Base-by-base conservation (phyloP, 2,888 invertebrate genomes). In the Nymphalis polychloros region DNA sequence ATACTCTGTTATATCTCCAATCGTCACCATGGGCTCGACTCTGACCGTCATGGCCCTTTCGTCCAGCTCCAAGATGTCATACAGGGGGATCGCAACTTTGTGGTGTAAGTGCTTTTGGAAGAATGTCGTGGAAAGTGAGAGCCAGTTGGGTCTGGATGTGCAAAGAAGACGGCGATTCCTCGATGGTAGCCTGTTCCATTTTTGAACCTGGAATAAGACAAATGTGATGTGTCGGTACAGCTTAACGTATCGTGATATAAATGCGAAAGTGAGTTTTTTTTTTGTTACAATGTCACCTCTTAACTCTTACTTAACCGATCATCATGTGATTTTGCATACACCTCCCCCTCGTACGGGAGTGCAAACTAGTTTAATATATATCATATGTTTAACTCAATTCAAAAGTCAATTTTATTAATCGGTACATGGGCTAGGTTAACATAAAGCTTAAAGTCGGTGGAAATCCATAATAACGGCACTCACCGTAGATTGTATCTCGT, bases 141-240 rank as follows among this genome's bases (percentile, higher is more conserved):
- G 86, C 95, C 95, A 95, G 84, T 95, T 95, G 5, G 95, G 95
- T 8, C 95, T 86, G 0, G 95, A 92, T 0, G 95, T 95, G 86
- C 95, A 95, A 19, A 95, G 89, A 0, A 94, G 86, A 65, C 94
- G 94, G 7, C 93, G 86, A 1, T 92, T 79, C 53, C 81, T 73
- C 8, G 81, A 62, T 0, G 94, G 93, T 27, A 88, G 79, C 66
- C 88, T 90, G 81, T 92, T 93, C 93, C 94, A 94, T 82, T 88
- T 76, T 78, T 88, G 91, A 0, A 94, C 90, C 89, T 93, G 83
- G 2, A 78, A 76, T 64, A 31, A 23, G 20, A 8, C 19, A 59
- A 6, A 31, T 31, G 27, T 31, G 27, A 31, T 31, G 27, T 31
- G 27, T 6, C 1, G 6, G 5, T 0, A 6, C 27, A 31, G 27